These are phyloP conservation scores for Holacanthus passer DNA, from an alignment of 2,113 vertebrate species.

Conservation along the genomic window DNA sequence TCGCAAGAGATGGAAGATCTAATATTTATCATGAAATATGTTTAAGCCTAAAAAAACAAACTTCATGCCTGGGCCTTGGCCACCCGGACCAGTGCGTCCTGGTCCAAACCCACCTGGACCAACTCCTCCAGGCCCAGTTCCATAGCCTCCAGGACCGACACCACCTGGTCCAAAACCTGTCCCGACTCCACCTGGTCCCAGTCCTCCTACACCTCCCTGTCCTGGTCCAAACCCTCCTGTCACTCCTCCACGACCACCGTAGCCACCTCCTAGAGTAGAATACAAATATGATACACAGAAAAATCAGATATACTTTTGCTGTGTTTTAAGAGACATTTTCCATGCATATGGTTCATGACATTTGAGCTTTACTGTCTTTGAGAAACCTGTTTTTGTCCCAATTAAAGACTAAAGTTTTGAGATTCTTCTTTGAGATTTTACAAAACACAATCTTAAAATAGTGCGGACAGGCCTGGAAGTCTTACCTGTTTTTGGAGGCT, in stretches of 20 bases:
- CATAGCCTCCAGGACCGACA: slow-evolving; percentile 52
- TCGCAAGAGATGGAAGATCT: neutral
- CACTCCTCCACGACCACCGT: slow-evolving; percentile 46
- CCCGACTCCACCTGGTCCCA: slow-evolving; percentile 35
- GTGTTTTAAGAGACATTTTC: neutral
- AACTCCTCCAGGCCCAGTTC: slow-evolving; percentile 54
- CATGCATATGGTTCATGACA: neutral
- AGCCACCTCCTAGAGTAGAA: slow-evolving; percentile 52
- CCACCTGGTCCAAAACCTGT: slow-evolving; percentile 60
- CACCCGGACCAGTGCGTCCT: neutral
- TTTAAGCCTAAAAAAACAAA: neutral
- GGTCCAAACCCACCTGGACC: slow-evolving; percentile 57
- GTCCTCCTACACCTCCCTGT: slow-evolving; percentile 52
- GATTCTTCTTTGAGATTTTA: neutral
- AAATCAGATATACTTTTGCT: neutral
- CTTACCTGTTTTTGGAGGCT: slow-evolving; percentile 77
- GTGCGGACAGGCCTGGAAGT: neutral
- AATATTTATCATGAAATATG: neutral
- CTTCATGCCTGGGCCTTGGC: slow-evolving; percentile 49
- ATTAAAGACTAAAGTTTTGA: neutral
- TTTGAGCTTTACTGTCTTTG: neutral
- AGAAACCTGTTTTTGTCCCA: neutral
- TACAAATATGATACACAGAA: neutral
- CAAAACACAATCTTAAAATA: neutral
- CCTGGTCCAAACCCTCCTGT: slow-evolving; percentile 53